Evolutionary conservation across 2,113 vertebrate genomes (phyloP), one percentile per base, ranked within the genome.

Genomic region (Notothenia coriiceps): DNA sequence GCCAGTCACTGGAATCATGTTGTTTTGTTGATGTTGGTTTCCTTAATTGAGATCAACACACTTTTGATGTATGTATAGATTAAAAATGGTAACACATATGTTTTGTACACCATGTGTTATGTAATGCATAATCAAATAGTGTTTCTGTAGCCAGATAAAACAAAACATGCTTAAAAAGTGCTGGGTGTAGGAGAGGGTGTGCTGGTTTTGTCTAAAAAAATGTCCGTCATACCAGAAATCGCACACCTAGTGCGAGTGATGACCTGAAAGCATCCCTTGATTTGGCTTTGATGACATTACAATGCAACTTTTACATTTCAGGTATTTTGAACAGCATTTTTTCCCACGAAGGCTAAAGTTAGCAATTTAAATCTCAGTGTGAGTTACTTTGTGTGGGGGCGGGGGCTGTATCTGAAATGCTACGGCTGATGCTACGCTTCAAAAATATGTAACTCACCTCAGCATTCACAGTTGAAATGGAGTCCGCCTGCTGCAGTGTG

Each of bases 221-320:
- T 25, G 20, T 17, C 46, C 22, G 6, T 74, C 4, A 9, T 2
- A 22, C 8, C 52, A 50, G 11, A 65, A 70, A 50, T 18, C 20
- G 1, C 47, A 33, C 22, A 11, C 60, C 35, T 22, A 25, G 40
- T 52, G 66, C 67, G 55, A 46, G 60, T 20, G 43, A 59, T 20
- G 78, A 83, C 18, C 62, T 33, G 25, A 52, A 22, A 51, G 43
- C 22, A 5, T 67, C 22, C 2, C 44, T 57, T 14, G 13, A 70
- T 66, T 6, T 63, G 22, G 14, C 60, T 86, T 74, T 77, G 57
- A 63, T 70, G 29, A 61, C 60, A 70, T 74, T 44, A 66, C 66
- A 51, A 82, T 74, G 54, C 43, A 3, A 71, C 67, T 47, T 76
- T 79, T 29, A 29, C 22, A 56, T 43, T 40, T 59, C 55, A 49